A percentile compares a stretch with the other conserved stretches of the same genome.
These are phyloP conservation scores for Lepus townsendii DNA, from an alignment of 2,797 vertebrate species.

Conservation along the genomic window DNA sequence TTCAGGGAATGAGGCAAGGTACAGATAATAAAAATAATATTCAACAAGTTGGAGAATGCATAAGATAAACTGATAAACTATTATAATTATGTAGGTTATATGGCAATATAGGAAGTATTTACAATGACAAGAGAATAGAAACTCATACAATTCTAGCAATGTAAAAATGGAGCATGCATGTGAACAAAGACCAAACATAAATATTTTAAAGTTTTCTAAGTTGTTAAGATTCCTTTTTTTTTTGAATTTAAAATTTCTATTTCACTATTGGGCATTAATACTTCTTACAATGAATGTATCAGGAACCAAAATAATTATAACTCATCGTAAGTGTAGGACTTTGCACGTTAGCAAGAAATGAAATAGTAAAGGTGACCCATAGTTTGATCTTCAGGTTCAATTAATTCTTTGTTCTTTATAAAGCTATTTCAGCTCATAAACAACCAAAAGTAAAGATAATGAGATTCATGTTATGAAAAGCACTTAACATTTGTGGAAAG, in stretches of 20 bases:
- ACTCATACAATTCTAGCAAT: conserved; percentile 4
- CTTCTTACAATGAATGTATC: conserved; percentile 49
- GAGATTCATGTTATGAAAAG: conserved; percentile 69
- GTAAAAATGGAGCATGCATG: conserved; percentile 39
- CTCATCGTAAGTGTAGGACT: conserved; percentile 58
- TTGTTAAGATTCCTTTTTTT: neutral
- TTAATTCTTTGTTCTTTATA: conserved; percentile 68
- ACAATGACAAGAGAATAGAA: conserved; percentile 45
- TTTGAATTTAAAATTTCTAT: neutral
- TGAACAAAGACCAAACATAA: conserved; percentile 49
- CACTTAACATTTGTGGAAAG: conserved; percentile 69
- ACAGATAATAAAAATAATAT: conserved; percentile 28
- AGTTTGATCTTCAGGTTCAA: conserved; percentile 55
- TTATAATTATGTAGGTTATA: conserved; percentile 47
- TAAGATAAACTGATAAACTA: conserved; percentile 58
- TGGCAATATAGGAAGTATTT: conserved; percentile 24
- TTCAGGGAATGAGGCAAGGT: conserved; percentile 20
- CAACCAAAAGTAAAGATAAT: conserved; percentile 76
- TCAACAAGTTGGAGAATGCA: conserved; percentile 27
- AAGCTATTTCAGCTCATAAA: conserved; percentile 71
- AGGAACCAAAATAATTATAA: conserved; percentile 63
- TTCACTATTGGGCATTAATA: conserved; percentile 56
- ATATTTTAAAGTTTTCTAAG: conserved; percentile 31
- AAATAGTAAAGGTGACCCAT: conserved; percentile 56
- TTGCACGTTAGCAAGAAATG: conserved; percentile 65